Conservation (phyloP, 2,797 vertebrate genomes). For the Helostoma temminkii region DNA sequence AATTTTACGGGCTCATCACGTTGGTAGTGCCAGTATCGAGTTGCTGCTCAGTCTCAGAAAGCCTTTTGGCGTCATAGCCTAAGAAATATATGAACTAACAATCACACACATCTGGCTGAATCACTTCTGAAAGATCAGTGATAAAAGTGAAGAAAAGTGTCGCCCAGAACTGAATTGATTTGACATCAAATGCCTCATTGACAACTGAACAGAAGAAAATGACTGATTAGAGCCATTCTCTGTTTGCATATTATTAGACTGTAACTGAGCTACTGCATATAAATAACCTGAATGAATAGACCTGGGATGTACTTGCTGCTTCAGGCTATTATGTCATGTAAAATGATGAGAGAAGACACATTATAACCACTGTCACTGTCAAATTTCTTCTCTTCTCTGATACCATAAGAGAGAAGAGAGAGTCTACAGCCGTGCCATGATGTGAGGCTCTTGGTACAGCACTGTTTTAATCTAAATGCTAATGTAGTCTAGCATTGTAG, state of each 20-base stretch:
- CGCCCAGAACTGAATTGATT: neutral
- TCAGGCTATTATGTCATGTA: neutral
- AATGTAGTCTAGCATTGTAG: too few relatives aligned
- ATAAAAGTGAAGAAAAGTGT: neutral
- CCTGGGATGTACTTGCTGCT: neutral
- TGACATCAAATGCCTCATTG: neutral
- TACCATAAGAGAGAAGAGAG: too few relatives aligned
- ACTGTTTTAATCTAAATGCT: too few relatives aligned
- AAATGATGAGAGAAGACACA: too few relatives aligned
- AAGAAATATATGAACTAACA: neutral
- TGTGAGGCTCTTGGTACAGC: too few relatives aligned
- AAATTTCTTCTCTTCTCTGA: too few relatives aligned
- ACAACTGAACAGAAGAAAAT: too few relatives aligned
- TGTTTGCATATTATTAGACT: neutral
- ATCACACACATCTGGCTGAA: neutral
- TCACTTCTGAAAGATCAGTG: neutral
- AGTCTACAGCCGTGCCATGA: too few relatives aligned
- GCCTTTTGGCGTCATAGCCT: neutral
- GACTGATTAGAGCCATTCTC: too few relatives aligned
- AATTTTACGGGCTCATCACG: conserved; percentile 21
- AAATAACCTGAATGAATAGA: neutral
- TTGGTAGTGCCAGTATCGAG: conserved; percentile 6
- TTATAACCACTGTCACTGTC: too few relatives aligned
- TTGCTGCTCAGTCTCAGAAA: conserved; percentile 12
- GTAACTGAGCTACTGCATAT: neutral